Evolutionary conservation across 2,888 invertebrate species (phyloP), one percentile per base, ranked within the genome.

Genomic region (Pyralis farinalis): DNA sequence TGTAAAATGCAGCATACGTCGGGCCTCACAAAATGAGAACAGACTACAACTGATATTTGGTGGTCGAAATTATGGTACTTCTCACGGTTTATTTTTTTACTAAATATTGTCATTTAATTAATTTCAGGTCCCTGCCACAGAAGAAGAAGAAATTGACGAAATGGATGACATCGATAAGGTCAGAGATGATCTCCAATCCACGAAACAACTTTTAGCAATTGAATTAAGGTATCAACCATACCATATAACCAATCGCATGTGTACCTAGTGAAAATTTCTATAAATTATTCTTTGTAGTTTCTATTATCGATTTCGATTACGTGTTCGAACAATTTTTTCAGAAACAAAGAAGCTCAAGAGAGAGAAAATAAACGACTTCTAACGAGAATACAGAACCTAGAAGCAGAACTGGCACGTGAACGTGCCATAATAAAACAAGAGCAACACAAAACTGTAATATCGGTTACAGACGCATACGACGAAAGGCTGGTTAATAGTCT

Each of bases 111-210:
- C 7, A 10, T 10, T 7, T 3, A 10, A 21, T n/a, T 21, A 9
- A 43, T 44, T 63, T 58, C 44, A 74, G 60, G 57, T 67, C 11
- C 66, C 74, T 35, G 59, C 68, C 1, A 48, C 67, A 40, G 92
- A 93, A 58, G 92, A 92, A 59, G 92, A 92, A 40, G 95, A 94
- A 58, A 92, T 91, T 9, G 96, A 97, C 68, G 97, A 97, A 65
- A 92, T 96, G 91, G 97, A 97, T 58, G 97, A 97, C 64, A 97
- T 97, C 55, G 97, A 97, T 64, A 95, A 94, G 69, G 94, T 96
- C 10, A 91, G 97, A 55, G 97, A 97, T 68, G 97, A 97, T 72
- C 91, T 97, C 28, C 97, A 97, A 70, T 96, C 96, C 43, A 96
- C 96, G 5, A 97, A 97, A 77, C 97, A 97, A 84, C 93, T 97